These are phyloP conservation scores for Amia ocellicauda DNA, from an alignment of 2,113 vertebrate species.

Conservation along the genomic window DNA sequence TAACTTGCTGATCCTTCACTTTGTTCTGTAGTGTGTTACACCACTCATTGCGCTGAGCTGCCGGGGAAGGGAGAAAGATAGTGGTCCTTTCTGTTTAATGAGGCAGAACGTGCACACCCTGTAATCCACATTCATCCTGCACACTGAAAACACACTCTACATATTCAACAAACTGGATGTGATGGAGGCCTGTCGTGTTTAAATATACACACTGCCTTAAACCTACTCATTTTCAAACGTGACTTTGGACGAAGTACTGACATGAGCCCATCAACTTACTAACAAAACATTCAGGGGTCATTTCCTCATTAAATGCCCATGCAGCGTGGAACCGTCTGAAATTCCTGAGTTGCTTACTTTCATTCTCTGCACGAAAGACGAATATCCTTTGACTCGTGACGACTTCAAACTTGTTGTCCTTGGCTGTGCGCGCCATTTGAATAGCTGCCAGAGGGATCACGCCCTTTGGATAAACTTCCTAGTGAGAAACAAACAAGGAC, in stretches of 20 bases:
- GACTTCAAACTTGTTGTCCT: constrained; percentile 95
- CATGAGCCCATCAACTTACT: too few species aligned
- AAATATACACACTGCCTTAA: too few species aligned
- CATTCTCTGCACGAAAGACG: constrained; percentile 85
- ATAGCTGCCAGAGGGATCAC: constrained; percentile 87
- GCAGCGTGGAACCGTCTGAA: too few species aligned
- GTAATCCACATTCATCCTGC: too few species aligned
- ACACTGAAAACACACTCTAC: too few species aligned
- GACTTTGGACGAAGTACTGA: too few species aligned
- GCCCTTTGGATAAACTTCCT: constrained; percentile 94
- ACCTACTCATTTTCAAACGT: too few species aligned
- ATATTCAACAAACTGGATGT: too few species aligned
- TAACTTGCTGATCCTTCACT: constrained; percentile 75
- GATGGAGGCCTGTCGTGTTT: neutral
- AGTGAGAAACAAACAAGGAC: constrained; percentile 18
- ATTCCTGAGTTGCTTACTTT: constrained; percentile 76
- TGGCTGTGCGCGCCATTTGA: constrained; percentile 82
- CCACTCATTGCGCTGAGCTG: constrained; percentile 83
- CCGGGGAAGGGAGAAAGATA: neutral
- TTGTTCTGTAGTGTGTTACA: constrained; percentile 80
- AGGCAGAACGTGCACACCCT: too few species aligned
- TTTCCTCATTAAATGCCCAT: too few species aligned
- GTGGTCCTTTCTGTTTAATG: too few species aligned
- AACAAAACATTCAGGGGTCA: too few species aligned
- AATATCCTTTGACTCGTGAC: constrained; percentile 88